These are phyloP conservation scores for Aquila chrysaetos DNA, from an alignment of 2,797 vertebrate species.

Conservation along the genomic window DNA sequence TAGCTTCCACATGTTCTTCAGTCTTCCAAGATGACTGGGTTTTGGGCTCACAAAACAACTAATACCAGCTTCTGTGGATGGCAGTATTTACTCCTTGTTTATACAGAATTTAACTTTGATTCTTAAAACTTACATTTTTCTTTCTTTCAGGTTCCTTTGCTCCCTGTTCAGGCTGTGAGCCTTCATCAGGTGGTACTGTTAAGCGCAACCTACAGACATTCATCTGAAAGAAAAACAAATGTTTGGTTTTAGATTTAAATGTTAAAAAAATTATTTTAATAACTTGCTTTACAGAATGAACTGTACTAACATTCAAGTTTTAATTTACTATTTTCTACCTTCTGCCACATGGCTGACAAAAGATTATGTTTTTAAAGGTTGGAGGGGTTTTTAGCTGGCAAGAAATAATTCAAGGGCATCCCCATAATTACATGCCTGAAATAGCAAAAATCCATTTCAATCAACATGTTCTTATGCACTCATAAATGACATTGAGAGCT, in stretches of 20 bases:
- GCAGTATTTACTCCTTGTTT: background rate
- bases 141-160: conserved; percentile 66
- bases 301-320: background rate
- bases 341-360: background rate
- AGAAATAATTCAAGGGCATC: conserved; percentile 5
- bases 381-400: background rate
- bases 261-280: background rate
- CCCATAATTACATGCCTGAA: background rate
- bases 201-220: conserved; percentile 86
- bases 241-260: background rate
- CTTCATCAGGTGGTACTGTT: conserved; percentile 83
- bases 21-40: background rate
- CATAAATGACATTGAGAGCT: background rate
- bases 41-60: background rate
- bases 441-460: background rate
- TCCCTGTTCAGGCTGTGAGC: conserved; percentile 67
- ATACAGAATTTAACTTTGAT: background rate
- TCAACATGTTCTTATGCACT: background rate
- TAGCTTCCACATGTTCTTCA: background rate
- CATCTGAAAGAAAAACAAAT: conserved; percentile 74
- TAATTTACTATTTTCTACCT: background rate
- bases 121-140: conserved; percentile 79
- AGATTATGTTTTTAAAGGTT: background rate
- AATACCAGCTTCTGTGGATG: background rate
- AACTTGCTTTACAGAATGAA: background rate